Conservation (phyloP, 2,113 vertebrate genomes). For the Talpa occidentalis region DNA sequence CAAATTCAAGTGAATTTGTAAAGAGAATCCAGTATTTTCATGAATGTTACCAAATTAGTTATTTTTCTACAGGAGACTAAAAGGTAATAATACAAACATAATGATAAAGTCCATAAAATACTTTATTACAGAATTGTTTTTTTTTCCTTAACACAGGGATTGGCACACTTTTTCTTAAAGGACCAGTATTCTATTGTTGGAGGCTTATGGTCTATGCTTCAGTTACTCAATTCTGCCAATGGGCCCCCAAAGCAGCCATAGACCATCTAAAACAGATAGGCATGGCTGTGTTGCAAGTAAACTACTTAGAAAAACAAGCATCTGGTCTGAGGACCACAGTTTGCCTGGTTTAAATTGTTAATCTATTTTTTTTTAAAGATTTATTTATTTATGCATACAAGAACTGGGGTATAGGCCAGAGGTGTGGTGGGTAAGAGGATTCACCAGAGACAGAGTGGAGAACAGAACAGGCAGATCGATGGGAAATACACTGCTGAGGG, state of each 20-base stretch:
- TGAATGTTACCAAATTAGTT: not conserved
- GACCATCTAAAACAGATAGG: not conserved
- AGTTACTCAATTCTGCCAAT: not conserved
- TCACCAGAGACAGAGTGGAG: too few relatives aligned
- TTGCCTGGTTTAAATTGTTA: constrained; percentile 4
- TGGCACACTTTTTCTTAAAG: not conserved
- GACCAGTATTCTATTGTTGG: not conserved
- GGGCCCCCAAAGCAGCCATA: not conserved
- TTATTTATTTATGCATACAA: too few relatives aligned
- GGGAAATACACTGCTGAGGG: too few relatives aligned
- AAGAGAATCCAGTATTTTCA: not conserved
- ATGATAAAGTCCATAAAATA: not conserved
- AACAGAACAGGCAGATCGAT: too few relatives aligned
- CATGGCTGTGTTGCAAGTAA: not conserved
- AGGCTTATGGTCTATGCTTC: not conserved
- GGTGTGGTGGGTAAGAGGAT: too few relatives aligned
- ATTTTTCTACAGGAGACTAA: constrained; percentile 13
- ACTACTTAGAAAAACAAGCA: not conserved
- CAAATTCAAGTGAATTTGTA: not conserved
- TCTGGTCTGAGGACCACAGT: not conserved
- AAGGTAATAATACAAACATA: not conserved
- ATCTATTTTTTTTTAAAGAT: too few relatives aligned
- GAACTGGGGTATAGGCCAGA: too few relatives aligned
- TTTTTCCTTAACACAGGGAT: not conserved
- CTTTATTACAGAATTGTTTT: not conserved